Evolutionary conservation across 1,140 invertebrate species (phyloP).

Genomic region (Lepidurus apus): DNA sequence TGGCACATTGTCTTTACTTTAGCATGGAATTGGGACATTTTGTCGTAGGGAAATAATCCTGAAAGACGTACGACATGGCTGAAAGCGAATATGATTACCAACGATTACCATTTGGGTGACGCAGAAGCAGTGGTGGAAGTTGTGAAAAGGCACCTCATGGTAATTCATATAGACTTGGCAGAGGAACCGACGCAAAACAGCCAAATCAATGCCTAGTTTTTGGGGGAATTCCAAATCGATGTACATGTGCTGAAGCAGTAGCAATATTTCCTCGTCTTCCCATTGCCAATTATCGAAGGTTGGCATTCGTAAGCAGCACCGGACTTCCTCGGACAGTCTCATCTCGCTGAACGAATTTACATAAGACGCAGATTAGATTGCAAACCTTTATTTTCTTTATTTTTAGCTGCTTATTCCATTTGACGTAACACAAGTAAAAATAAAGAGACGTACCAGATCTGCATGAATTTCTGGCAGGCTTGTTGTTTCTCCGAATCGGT

Average conservation of each 20-base stretch:
- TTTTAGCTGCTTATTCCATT: background rate
- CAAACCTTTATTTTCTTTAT: slow-evolving; percentile 13
- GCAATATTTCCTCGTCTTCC: slow-evolving; percentile 75
- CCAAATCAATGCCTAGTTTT: slow-evolving; percentile 71
- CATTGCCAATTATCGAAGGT: slow-evolving; percentile 77
- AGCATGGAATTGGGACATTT: too few relatives aligned
- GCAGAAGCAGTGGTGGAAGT: slow-evolving; percentile 83
- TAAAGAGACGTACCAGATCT: slow-evolving; percentile 57
- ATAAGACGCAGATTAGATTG: background rate
- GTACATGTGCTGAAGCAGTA: slow-evolving; percentile 78
- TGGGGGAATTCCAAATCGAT: slow-evolving; percentile 66
- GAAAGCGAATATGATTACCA: slow-evolving; percentile 41
- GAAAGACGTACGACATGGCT: background rate
- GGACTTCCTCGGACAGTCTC: slow-evolving; percentile 56
- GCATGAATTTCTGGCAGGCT: slow-evolving; percentile 63
- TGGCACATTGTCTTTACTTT: too few relatives aligned
- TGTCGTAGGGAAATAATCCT: too few relatives aligned
- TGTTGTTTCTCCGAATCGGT: slow-evolving; percentile 59
- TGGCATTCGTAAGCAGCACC: slow-evolving; percentile 60
- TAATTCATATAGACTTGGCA: slow-evolving; percentile 81
- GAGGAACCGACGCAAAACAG: slow-evolving; percentile 63
- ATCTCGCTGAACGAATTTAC: slow-evolving; percentile 51
- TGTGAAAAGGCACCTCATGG: slow-evolving; percentile 84
- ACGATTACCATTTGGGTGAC: slow-evolving; percentile 81
- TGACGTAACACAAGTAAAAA: background rate